Evolutionary conservation across 2,113 vertebrate species (phyloP), one percentile per base, ranked within the genome.

Genomic region (Macheiramphus alcinus): DNA sequence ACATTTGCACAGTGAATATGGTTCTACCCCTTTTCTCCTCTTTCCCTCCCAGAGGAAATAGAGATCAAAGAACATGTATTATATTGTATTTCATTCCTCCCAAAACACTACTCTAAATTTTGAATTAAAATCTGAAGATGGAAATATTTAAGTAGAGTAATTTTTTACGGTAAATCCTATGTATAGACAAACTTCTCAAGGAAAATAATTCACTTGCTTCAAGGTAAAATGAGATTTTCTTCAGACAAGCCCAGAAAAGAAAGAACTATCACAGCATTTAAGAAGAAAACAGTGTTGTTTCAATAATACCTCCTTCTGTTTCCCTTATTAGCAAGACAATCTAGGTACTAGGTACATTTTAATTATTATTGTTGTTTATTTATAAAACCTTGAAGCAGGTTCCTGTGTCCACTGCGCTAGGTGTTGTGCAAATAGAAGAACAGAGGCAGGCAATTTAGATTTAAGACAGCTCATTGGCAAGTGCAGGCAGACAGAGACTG

Each of bases 211-310:
- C 1, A 9, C 48, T 93, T 88, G n/a, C 55, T 53, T 82, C 75
- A 94, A 96, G 36, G 62, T 78, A 76, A 94, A 95, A 81, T 66
- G 36, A 85, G 80, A 94, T 95, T 97, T 85, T 95, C 61, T 84
- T 97, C 75, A 92, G 78, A 53, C 14, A 87, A 66, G 21, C 47
- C n/a, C 22, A 95, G 80, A 80, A 95, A 96, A 90, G 16, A 94
- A 96, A 96, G 82, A 96, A 79, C 26, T 91, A 62, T 73, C 27
- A 68, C 9, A 61, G 38, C 34, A 95, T 92, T 78, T 87, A 83
- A 71, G 68, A 96, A 96, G 53, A 42, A 91, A 93, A 92, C 4
- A 25, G 16, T 58, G 42, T 45, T 80, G 31, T 61, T 96, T 58
- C 73, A 96, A 68, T 50, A 90, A 97, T 43, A 84, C 7, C 38